Evolutionary conservation across 2,113 vertebrate species (phyloP).

Genomic region (Orthonyx spaldingii): DNA sequence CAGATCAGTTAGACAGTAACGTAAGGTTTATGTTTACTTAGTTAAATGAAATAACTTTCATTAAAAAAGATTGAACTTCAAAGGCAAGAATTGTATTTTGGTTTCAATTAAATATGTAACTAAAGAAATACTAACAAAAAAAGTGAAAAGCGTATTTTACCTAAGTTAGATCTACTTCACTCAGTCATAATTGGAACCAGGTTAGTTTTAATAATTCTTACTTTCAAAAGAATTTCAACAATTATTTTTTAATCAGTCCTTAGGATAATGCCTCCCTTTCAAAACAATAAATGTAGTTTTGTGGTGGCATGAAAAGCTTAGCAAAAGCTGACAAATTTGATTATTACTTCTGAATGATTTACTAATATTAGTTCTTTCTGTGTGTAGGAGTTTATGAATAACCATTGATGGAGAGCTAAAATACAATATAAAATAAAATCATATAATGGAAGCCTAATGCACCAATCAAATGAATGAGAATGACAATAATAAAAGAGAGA

Average conservation of each 20-base stretch:
- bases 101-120: neutral
- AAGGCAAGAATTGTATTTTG: neutral
- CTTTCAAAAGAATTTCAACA: neutral
- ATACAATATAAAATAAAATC: neutral
- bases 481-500: neutral
- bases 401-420: neutral
- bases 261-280: neutral
- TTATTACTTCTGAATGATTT: neutral
- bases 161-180: neutral
- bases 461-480: neutral
- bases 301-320: neutral
- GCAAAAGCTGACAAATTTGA: neutral
- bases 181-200: neutral
- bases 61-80: neutral
- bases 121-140: neutral
- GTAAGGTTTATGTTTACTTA: neutral
- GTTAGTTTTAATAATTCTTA: neutral
- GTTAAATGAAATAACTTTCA: neutral
- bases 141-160: neutral
- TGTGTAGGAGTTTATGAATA: conserved; percentile 12
- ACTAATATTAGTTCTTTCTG: neutral
- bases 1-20: neutral
- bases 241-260: neutral
- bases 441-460: neutral
- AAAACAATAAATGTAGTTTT: neutral